Conservation (phyloP, 2,888 invertebrate species). For the Diarsia rubi region DNA sequence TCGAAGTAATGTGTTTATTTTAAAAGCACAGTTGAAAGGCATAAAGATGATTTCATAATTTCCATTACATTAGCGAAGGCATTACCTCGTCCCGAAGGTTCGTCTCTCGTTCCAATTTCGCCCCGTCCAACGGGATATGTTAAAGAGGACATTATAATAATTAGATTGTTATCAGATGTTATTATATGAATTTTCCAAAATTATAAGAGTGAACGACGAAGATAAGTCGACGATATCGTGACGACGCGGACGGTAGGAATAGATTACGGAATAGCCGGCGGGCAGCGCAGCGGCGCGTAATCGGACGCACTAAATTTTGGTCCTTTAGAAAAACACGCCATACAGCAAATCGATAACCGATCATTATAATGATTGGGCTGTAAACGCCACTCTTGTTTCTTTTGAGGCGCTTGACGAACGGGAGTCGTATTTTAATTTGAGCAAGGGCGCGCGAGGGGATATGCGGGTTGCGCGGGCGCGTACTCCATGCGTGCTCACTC, state of each 20-base stretch:
- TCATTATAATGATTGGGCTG: constrained; percentile 90
- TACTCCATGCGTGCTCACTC: constrained; percentile 61
- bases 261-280: constrained; percentile 86
- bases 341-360: constrained; percentile 89
- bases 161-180: constrained; percentile 90
- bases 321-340: constrained; percentile 88
- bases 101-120: constrained; percentile 85
- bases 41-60: constrained; percentile 87
- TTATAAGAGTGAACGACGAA: constrained; percentile 87
- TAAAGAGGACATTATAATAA: constrained; percentile 91
- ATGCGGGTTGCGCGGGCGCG: constrained; percentile 51
- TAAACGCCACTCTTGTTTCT: constrained; percentile 85
- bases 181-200: constrained; percentile 90
- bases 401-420: constrained; percentile 85
- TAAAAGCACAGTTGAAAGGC: constrained; percentile 86
- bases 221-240: constrained; percentile 89
- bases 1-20: constrained; percentile 86
- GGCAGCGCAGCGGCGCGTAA: constrained; percentile 81
- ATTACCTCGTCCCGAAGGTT: constrained; percentile 84
- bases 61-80: constrained; percentile 86
- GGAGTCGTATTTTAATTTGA: constrained; percentile 85
- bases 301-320: constrained; percentile 86
- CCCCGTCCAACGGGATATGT: constrained; percentile 87
- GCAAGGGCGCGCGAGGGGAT: constrained; percentile 54
- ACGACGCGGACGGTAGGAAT: constrained; percentile 83